A percentile compares a stretch with the other conserved stretches of the same genome.
phyloP scores from a whole-genome alignment of 1,140 invertebrate genomes.

The Plectus sambesii region DNA sequence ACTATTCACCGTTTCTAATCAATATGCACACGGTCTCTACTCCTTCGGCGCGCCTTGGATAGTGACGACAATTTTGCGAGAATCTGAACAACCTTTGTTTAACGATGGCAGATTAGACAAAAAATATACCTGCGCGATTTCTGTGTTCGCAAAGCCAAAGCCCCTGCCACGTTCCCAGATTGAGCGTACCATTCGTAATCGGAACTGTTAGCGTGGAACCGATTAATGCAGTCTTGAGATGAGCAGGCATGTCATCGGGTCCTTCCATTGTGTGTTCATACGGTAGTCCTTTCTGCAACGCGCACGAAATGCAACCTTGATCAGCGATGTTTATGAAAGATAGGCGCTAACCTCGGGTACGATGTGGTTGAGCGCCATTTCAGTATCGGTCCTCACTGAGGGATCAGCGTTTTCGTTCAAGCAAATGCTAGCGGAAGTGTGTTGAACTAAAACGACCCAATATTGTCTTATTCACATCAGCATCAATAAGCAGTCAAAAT shows the following conservation, averaged over 20 bases:
- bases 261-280: slow-evolving; percentile 93
- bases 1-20: too few relatives aligned
- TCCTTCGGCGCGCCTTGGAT: too few relatives aligned
- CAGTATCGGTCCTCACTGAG: slow-evolving; percentile 70
- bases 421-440: slow-evolving; percentile 88
- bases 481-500: slow-evolving; percentile 9
- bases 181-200: slow-evolving; percentile 83
- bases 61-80: too few relatives aligned
- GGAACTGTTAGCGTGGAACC: slow-evolving; percentile 87
- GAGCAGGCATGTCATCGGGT: slow-evolving; percentile 94
- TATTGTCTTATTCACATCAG: too few relatives aligned
- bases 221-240: slow-evolving; percentile 88
- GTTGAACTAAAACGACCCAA: slow-evolving; percentile 66
- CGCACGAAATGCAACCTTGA: slow-evolving; percentile 20
- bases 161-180: slow-evolving; percentile 89
- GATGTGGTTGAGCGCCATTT: slow-evolving; percentile 97
- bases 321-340: slow-evolving; percentile 7
- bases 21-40: too few relatives aligned
- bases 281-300: slow-evolving; percentile 61
- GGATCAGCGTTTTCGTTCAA: slow-evolving; percentile 93
- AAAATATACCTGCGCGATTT: slow-evolving; percentile 65
- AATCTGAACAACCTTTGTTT: too few relatives aligned
- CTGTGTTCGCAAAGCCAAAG: slow-evolving; percentile 95
- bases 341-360: slow-evolving; percentile 63
- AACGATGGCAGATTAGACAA: too few relatives aligned